A percentile compares a stretch with the other conserved stretches of the same genome.
phyloP scores from a whole-genome alignment of 2,113 vertebrate genomes.

The Rafetus swinhoei region DNA sequence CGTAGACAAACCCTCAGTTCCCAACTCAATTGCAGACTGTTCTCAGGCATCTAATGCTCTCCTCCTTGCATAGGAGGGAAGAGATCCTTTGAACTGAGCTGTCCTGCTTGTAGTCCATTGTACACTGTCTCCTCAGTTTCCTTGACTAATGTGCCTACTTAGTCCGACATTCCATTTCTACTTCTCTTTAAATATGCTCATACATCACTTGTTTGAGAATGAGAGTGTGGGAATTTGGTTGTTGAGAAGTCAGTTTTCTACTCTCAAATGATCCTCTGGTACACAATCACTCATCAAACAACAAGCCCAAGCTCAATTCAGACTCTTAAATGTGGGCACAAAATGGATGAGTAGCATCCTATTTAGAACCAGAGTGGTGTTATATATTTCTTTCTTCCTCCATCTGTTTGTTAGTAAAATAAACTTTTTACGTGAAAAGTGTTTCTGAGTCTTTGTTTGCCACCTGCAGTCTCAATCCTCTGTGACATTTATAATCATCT shows the following conservation, averaged over 20 bases:
- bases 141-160: not conserved
- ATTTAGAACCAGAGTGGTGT: constrained; percentile 16
- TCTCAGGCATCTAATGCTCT: not conserved
- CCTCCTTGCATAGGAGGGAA: not conserved
- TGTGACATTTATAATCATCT: constrained; percentile 55
- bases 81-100: not conserved
- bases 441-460: constrained; percentile 44
- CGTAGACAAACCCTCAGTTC: not conserved
- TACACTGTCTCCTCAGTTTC: not conserved
- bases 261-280: not conserved
- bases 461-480: constrained; percentile 23
- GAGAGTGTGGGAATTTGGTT: not conserved
- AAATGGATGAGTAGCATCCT: not conserved
- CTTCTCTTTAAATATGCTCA: not conserved
- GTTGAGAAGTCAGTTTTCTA: not conserved
- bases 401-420: not conserved
- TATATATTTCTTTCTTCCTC: not conserved
- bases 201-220: not conserved
- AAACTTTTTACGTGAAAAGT: constrained; percentile 1
- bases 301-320: not conserved
- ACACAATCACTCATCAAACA: not conserved
- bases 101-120: not conserved
- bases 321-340: not conserved
- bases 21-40: not conserved
- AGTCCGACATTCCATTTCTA: not conserved